Evolutionary conservation across 2,888 invertebrate species (phyloP), one percentile per base, ranked within the genome.

Genomic region (Junonia oenone): DNA sequence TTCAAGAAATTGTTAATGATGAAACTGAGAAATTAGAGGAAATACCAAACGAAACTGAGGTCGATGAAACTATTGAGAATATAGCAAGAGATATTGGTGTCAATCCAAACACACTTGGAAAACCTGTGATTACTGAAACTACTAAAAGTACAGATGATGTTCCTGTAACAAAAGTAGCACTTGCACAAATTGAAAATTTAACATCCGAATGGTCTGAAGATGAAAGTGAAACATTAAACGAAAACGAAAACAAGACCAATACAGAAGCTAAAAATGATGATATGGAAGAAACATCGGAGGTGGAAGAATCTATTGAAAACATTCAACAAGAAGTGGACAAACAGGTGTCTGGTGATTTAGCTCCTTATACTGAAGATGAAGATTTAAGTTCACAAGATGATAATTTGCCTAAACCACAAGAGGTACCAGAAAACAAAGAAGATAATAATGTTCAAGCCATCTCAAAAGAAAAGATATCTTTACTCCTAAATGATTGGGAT

Each of bases 401-500:
- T 8, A 45, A 26, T 35, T 17, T 33, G 14, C 13, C 45, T 46
- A 37, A 15, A 27, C 6, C 51, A 8, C 15, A 55, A 27, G 43
- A 64, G 35, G 14, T 14, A 17, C 54, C 58, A 33, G 26, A 55
- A 9, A 33, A 27, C n/a, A 33, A 49, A 29, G 35, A 31, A 13
- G 35, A 37, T 29, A 35, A 46, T 6, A 45, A 49, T 45, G 17
- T 49, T 15, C 51, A 45, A 27, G 13, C 19, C 22, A 66, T 59
- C 27, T 63, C 72, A 47, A 69, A 76, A 64, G 72, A 76, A 63
- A 86, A 89, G 68, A 82, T 88, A 59, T 79, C 87, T 22, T 83
- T 87, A 5, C 72, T 91, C 8, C 66, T 90, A 13, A 84, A 85
- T 73, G 91, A 91, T 65, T 91, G 91, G 91, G 90, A 90, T 61